Evolutionary conservation across 2,113 vertebrate species (phyloP).

Genomic region (Esox niger): DNA sequence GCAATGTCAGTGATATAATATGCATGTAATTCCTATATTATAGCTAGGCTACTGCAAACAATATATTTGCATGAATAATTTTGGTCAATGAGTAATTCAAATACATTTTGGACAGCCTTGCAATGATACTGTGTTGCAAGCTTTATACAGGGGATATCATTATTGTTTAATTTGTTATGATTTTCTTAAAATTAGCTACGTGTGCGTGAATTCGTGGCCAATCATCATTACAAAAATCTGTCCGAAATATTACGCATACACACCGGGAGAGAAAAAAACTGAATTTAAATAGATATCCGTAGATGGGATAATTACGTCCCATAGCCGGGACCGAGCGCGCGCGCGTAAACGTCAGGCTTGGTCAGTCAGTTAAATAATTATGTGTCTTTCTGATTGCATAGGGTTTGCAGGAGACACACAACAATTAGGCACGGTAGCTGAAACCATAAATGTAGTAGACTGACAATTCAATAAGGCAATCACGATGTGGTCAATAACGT

Average conservation of each 20-base stretch:
- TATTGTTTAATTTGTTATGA: too few species aligned
- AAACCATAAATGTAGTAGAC: neutral
- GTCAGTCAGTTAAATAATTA: conserved; percentile 26
- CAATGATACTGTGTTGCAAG: conserved; percentile 5
- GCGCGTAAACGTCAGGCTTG: conserved; percentile 32
- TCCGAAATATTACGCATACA: conserved; percentile 24
- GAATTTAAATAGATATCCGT: conserved; percentile 29
- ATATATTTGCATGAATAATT: too few species aligned
- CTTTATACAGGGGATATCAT: too few species aligned
- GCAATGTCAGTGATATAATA: too few species aligned
- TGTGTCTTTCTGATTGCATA: conserved; percentile 11
- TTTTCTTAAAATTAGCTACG: too few species aligned
- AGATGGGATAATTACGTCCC: conserved; percentile 37
- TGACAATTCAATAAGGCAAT: neutral
- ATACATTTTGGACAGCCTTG: neutral
- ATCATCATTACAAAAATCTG: neutral
- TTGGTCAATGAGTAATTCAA: too few species aligned
- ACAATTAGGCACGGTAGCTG: neutral
- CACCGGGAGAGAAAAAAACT: conserved; percentile 2
- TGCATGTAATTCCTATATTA: too few species aligned
- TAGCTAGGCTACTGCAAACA: too few species aligned
- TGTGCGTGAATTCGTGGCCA: neutral
- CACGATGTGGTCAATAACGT: neutral
- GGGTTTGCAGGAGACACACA: conserved; percentile 17
- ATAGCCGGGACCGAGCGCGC: conserved; percentile 28